These are phyloP conservation scores for Cetonia aurata DNA, from an alignment of 2,888 invertebrate species.

Conservation along the genomic window DNA sequence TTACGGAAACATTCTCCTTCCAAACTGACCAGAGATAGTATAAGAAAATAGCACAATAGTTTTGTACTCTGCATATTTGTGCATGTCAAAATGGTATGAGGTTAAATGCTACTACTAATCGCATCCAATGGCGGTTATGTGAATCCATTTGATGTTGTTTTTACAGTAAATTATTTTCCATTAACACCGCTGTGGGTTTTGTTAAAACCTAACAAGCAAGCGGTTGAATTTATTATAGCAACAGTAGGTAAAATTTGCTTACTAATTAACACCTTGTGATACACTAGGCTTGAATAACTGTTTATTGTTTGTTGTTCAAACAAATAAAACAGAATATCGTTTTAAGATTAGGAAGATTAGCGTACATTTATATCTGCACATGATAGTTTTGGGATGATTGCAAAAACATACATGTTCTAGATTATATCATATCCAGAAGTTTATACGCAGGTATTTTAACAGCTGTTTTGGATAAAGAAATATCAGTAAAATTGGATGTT, in stretches of 20 bases:
- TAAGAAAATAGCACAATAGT: neutral
- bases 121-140: neutral
- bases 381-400: too few species aligned
- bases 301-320: too few species aligned
- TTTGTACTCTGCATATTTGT: neutral
- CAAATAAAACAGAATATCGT: too few species aligned
- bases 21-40: neutral
- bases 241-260: neutral
- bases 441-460: too few species aligned
- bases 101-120: neutral
- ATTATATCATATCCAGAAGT: too few species aligned
- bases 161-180: neutral
- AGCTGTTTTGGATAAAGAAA: too few species aligned
- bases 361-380: too few species aligned
- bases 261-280: neutral
- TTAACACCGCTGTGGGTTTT: neutral
- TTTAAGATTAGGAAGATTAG: too few species aligned
- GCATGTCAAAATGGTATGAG: neutral
- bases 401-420: too few species aligned
- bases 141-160: neutral
- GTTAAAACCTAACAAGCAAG: neutral
- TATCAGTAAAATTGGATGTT: too few species aligned
- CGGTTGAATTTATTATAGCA: neutral
- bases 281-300: too few species aligned
- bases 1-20: constrained; percentile 11